Evolutionary conservation across 35 echinoderm and acorn worm genomes (phyloP), one percentile per base, ranked within the genome.

Genomic region (Holothuria glaberrima): DNA sequence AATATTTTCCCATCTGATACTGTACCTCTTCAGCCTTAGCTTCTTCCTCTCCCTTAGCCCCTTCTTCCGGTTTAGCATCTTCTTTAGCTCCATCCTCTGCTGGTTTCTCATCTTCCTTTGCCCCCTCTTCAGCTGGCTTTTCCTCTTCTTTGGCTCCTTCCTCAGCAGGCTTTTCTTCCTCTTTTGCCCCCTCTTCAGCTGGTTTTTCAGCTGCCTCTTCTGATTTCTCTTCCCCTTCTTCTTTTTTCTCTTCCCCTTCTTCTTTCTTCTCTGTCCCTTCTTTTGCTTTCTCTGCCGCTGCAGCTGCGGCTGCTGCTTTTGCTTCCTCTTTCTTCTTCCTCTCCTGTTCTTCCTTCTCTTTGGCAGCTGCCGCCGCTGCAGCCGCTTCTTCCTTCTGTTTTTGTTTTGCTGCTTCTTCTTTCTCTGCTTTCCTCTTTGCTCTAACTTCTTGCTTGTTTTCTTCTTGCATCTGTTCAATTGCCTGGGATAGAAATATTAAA

Each of bases 341-440:
- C 9, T 35, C 80, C 32, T 84, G 46, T 22, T 84, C 56, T 61
- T 38, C 33, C 33, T 84, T 61, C 56, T 61, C 58, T 26, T 84
- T 56, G 4, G 52, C 46, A 22, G 48, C 24, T 18, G 52, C 80
- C 19, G 52, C 58, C 3, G 79, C 79, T 14, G 50, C 79, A 0
- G 79, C 79, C 61, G 80, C 80, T 33, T 84, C 80, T 31, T 61
- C 57, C 59, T 63, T 48, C 56, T 84, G 80, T 21, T 29, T 59
- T 46, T 84, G 46, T 12, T 28, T 87, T 34, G 34, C 85, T 25
- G 32, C 85, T 25, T 33, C 85, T 10, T 71, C 85, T 20, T 54
- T 87, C 66, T 68, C 66, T 30, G 85, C 41, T 71, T 84, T 84
- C 56, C 85, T 87, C 66, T 87, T 71, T 35, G 85, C 85, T 30